phyloP scores from a whole-genome alignment of 2,113 vertebrate species.

The Climacteris rufus region DNA sequence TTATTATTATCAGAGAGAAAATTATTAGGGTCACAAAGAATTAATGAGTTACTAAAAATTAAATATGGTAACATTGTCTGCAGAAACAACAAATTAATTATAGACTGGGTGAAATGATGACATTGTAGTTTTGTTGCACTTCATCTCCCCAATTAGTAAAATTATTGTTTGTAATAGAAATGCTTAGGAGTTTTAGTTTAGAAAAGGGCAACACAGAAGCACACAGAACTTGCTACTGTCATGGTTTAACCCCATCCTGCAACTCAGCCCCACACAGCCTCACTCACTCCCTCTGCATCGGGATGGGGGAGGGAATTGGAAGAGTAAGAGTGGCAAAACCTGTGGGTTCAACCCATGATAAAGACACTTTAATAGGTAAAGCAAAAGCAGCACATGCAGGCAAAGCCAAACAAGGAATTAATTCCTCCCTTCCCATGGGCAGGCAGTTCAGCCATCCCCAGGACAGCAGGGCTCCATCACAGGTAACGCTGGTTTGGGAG shows the following conservation, averaged over 20 bases:
- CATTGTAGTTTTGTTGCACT: background rate
- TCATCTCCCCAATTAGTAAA: background rate
- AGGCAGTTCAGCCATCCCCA: background rate
- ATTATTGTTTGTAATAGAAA: background rate
- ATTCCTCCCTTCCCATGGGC: background rate
- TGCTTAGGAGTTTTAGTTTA: background rate
- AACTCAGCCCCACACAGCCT: no score
- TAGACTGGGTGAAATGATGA: background rate
- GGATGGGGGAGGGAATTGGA: no score
- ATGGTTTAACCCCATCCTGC: no score
- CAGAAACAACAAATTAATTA: background rate
- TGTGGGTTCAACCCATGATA: background rate
- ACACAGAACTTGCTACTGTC: background rate
- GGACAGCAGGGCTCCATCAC: background rate
- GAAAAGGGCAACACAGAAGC: background rate
- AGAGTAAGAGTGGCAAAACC: background rate
- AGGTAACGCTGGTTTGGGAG: background rate
- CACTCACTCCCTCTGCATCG: no score
- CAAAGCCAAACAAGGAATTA: background rate
- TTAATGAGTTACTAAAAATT: background rate
- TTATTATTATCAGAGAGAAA: background rate
- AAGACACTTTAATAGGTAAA: background rate
- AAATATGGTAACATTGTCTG: background rate
- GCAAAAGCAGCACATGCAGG: background rate
- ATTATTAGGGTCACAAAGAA: background rate